phyloP scores from a whole-genome alignment of 2,113 vertebrate genomes.

The Bujurquina vittata region DNA sequence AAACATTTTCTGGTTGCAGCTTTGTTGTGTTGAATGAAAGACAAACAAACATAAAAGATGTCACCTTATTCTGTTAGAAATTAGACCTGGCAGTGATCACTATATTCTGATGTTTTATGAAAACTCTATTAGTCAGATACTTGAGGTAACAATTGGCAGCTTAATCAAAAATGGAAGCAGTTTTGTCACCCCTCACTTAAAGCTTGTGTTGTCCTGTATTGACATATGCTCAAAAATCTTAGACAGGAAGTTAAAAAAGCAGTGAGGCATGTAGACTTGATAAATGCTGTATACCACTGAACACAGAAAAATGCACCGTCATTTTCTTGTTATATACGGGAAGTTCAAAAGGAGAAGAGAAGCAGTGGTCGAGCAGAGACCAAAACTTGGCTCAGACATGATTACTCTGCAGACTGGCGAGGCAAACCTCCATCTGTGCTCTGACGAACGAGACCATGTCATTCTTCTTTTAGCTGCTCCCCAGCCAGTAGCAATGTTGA shows the following conservation, averaged over 20 bases:
- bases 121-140: neutral
- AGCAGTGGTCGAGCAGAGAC: slow-evolving; percentile 2
- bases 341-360: slow-evolving; percentile 49
- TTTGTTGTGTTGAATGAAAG: neutral
- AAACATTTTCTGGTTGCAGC: neutral
- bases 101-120: neutral
- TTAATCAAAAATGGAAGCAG: neutral
- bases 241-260: slow-evolving; percentile 43
- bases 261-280: neutral
- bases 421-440: neutral
- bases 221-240: neutral
- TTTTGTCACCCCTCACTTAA: neutral
- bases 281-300: neutral
- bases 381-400: slow-evolving; percentile 9
- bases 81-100: neutral
- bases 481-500: neutral
- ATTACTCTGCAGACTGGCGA: slow-evolving; percentile 30
- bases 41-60: neutral
- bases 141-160: neutral
- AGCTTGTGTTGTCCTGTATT: neutral
- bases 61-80: neutral
- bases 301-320: slow-evolving; percentile 13
- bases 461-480: neutral
- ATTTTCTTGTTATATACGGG: neutral
- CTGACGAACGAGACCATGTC: neutral